These are phyloP conservation scores for Spatulosminthurus flaviceps DNA, from an alignment of 2,888 invertebrate species.

Conservation along the genomic window DNA sequence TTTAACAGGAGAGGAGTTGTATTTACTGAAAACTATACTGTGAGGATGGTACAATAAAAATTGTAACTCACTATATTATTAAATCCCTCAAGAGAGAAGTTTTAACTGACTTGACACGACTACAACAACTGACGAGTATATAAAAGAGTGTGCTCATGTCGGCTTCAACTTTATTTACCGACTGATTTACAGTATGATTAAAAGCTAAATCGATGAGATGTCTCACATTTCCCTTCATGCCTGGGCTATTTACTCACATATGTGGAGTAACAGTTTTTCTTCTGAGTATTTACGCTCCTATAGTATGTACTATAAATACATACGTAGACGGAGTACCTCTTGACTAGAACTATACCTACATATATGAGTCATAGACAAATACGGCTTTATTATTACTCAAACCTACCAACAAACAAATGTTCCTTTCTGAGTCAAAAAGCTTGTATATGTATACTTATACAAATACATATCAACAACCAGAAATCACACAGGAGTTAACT, in stretches of 20 bases:
- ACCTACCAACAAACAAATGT: too few relatives aligned
- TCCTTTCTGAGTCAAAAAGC: too few relatives aligned
- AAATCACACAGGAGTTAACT: too few relatives aligned
- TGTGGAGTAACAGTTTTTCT: background rate
- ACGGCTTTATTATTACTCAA: too few relatives aligned
- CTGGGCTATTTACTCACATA: background rate
- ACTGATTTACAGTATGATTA: constrained; percentile 27
- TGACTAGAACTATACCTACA: background rate
- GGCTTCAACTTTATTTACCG: constrained; percentile 27
- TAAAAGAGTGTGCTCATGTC: background rate
- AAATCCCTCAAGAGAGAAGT: background rate
- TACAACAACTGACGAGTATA: background rate
- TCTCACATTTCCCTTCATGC: constrained; percentile 22
- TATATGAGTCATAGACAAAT: too few relatives aligned
- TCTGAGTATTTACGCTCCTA: background rate
- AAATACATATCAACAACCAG: too few relatives aligned
- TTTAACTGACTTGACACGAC: background rate
- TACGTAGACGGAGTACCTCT: background rate
- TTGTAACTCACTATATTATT: background rate
- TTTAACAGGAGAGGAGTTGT: too few relatives aligned
- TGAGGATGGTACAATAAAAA: too few relatives aligned
- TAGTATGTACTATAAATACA: background rate
- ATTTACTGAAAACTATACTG: too few relatives aligned
- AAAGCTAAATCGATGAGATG: constrained; percentile 21
- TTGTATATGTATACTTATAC: too few relatives aligned